Evolutionary conservation across 2,888 invertebrate genomes (phyloP).

Genomic region (Meliscaeva auricollis): DNA sequence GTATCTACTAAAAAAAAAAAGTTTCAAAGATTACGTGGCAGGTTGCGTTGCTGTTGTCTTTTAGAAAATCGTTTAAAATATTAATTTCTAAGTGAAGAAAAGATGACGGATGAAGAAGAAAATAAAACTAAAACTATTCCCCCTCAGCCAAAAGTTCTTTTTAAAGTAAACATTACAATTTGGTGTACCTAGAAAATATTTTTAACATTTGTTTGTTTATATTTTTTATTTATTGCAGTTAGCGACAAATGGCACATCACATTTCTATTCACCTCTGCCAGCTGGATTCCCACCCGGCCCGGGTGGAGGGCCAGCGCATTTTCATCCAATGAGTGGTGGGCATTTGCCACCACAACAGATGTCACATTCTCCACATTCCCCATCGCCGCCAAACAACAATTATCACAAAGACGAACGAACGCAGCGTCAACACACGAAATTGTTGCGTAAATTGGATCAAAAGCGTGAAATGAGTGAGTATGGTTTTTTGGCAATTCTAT

Average conservation of each 20-base stretch:
- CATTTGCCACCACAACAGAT: conserved; percentile 83
- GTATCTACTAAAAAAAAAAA: neutral
- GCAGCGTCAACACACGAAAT: conserved; percentile 90
- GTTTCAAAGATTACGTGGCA: conserved; percentile 24
- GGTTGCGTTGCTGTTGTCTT: neutral
- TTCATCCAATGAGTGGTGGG: conserved; percentile 81
- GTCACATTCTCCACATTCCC: conserved; percentile 89
- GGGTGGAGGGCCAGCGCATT: conserved; percentile 82
- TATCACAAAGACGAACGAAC: conserved; percentile 93
- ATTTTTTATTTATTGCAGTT: conserved; percentile 85
- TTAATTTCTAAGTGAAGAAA: neutral
- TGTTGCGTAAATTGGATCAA: conserved; percentile 90
- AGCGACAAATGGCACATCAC: conserved; percentile 89
- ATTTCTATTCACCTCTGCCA: conserved; percentile 87
- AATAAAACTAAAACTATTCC: conserved; percentile 7
- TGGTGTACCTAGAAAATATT: neutral
- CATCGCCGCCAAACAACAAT: conserved; percentile 87
- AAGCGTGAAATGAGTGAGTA: conserved; percentile 86
- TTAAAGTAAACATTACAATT: conserved; percentile 62
- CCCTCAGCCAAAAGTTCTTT: conserved; percentile 39
- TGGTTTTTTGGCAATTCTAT: neutral
- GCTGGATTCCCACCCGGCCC: conserved; percentile 85
- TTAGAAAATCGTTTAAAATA: neutral
- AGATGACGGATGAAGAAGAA: conserved; percentile 30
- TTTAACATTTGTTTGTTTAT: neutral